Conservation (phyloP, 2,113 vertebrate genomes). For the Aplodontia rufa region DNA sequence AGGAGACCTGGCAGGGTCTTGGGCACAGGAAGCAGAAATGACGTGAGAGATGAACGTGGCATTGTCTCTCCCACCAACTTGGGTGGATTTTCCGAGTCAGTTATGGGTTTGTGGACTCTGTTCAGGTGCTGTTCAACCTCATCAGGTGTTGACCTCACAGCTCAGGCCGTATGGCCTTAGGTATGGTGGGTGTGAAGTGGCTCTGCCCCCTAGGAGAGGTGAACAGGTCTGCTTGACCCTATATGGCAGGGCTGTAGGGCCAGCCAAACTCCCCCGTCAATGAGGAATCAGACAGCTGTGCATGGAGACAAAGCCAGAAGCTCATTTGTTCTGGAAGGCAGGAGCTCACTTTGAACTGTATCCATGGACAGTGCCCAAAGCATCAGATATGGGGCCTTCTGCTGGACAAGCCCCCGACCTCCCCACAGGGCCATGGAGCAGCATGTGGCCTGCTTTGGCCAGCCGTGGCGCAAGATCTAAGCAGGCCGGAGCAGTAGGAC, state of each 20-base stretch:
- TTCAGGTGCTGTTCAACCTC: background rate
- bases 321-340: background rate
- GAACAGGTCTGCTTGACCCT: no score
- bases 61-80: background rate
- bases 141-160: background rate
- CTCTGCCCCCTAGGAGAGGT: background rate
- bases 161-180: background rate
- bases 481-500: background rate
- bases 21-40: background rate
- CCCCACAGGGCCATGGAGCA: no score
- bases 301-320: background rate
- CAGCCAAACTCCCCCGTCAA: background rate
- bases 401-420: fast-evolving
- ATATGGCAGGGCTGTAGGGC: background rate
- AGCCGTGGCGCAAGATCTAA: no score
- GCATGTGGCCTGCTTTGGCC: background rate
- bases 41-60: fast-evolving
- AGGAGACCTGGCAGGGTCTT: background rate
- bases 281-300: background rate
- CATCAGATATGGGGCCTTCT: no score
- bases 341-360: background rate
- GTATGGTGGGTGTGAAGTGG: no score
- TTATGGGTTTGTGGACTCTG: background rate
- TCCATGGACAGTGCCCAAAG: no score
- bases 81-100: background rate